A percentile compares a stretch with the other conserved stretches of the same genome.
phyloP scores from a whole-genome alignment of 1,140 invertebrate species.

The Drosophila rhopaloa region DNA sequence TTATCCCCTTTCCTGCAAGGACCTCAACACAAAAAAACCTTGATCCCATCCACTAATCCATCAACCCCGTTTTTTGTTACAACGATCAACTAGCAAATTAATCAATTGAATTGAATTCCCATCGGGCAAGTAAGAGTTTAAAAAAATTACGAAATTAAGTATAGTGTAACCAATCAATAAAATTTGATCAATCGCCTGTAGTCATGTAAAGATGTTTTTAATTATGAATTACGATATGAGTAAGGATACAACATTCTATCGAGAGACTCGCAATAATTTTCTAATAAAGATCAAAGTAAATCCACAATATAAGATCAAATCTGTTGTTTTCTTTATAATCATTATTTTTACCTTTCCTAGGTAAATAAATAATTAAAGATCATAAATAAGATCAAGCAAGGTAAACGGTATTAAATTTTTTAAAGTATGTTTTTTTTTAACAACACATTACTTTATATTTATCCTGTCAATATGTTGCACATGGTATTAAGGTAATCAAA shows the following conservation, averaged over 20 bases:
- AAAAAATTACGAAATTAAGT: conserved; percentile 15
- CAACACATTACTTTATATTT: too few species aligned
- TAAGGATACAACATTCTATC: conserved; percentile 57
- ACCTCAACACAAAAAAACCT: background rate
- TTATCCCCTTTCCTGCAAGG: background rate
- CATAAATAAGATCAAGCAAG: too few species aligned
- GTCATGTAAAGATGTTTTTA: conserved; percentile 74
- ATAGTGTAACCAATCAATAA: conserved; percentile 40
- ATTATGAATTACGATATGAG: conserved; percentile 54
- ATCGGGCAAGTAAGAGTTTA: conserved; percentile 15
- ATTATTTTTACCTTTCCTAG: background rate
- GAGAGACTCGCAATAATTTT: conserved; percentile 78
- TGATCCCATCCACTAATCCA: background rate
- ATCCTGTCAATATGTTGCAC: too few species aligned
- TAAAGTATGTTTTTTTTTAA: too few species aligned
- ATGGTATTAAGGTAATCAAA: too few species aligned
- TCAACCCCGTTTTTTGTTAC: conserved; percentile 2
- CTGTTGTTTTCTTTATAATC: conserved; percentile 24
- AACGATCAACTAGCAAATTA: conserved; percentile 29
- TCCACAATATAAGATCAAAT: conserved; percentile 17
- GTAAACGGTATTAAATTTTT: too few species aligned
- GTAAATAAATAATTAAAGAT: background rate
- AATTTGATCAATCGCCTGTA: conserved; percentile 48
- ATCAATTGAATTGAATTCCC: conserved; percentile 44
- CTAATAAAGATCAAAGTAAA: conserved; percentile 44